A percentile compares a stretch with the other conserved stretches of the same genome.
Evolutionary conservation across 2,113 vertebrate genomes (phyloP).

Genomic region (Lophius piscatorius): DNA sequence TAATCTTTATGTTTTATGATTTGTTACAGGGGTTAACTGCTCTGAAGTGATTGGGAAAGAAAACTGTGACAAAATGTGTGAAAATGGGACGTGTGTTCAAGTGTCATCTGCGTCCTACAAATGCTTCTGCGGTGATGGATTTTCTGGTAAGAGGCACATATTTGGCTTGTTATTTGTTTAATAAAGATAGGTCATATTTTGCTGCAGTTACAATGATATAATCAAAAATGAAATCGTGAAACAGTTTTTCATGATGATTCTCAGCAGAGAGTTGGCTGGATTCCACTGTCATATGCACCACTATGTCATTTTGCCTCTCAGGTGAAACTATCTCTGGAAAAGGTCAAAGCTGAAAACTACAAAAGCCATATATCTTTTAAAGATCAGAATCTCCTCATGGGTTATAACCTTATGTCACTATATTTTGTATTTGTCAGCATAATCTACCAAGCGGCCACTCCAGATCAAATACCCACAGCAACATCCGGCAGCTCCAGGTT

Average conservation of each 20-base stretch:
- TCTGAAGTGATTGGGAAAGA: slow-evolving; percentile 79
- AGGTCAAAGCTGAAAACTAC: slow-evolving; percentile 39
- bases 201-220: too few relatives aligned
- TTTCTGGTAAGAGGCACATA: slow-evolving; percentile 77
- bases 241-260: too few relatives aligned
- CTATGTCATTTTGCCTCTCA: slow-evolving; percentile 18
- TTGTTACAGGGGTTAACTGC: slow-evolving; percentile 81
- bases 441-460: slow-evolving; percentile 45
- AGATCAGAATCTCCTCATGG: slow-evolving; percentile 47
- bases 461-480: slow-evolving; percentile 39
- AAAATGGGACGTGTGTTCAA: slow-evolving; percentile 76
- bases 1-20: too few relatives aligned
- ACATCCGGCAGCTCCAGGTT: neutral
- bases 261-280: neutral
- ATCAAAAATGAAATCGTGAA: too few relatives aligned
- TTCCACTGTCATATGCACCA: slow-evolving; percentile 1
- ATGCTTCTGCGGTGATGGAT: slow-evolving; percentile 76
- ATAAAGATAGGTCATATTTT: too few relatives aligned
- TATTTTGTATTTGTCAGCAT: slow-evolving; percentile 47
- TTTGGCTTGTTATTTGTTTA: neutral
- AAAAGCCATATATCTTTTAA: slow-evolving; percentile 45
- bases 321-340: slow-evolving; percentile 24
- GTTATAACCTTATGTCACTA: slow-evolving; percentile 30
- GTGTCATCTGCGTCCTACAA: slow-evolving; percentile 74
- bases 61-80: slow-evolving; percentile 77